Evolutionary conservation across 2,113 vertebrate species (phyloP).

Genomic region (Anser brachyrhynchus): DNA sequence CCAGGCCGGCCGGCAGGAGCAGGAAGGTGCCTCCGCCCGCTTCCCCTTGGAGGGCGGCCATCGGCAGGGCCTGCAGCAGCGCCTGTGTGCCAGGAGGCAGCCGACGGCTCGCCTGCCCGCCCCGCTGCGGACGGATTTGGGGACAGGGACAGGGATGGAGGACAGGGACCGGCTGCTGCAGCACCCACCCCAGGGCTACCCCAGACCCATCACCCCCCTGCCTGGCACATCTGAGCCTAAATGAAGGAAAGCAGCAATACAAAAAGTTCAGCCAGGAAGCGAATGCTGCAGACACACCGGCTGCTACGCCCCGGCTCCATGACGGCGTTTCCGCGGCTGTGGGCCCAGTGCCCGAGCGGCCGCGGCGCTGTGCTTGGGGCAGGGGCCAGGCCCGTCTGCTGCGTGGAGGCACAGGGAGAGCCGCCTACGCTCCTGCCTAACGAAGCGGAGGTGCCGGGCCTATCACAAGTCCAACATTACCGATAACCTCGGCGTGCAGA

Average conservation of each 20-base stretch:
- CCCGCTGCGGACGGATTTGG: too few relatives aligned
- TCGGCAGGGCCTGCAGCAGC: too few relatives aligned
- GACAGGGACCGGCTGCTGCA: not conserved
- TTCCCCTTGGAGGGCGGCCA: too few relatives aligned
- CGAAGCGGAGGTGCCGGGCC: not conserved
- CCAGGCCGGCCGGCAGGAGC: too few relatives aligned
- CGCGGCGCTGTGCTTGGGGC: not conserved
- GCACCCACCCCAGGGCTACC: too few relatives aligned
- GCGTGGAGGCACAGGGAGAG: not conserved
- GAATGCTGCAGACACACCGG: accelerated
- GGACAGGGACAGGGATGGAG: not conserved
- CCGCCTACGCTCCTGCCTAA: not conserved
- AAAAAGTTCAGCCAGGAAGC: not conserved
- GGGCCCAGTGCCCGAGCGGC: not conserved
- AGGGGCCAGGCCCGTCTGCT: not conserved
- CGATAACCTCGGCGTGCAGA: not conserved
- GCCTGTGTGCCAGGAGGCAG: too few relatives aligned
- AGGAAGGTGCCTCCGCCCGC: too few relatives aligned
- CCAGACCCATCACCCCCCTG: too few relatives aligned
- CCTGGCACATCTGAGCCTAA: not conserved
- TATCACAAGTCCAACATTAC: not conserved
- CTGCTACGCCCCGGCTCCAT: too few relatives aligned
- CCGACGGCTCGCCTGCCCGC: too few relatives aligned
- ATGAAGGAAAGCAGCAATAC: not conserved
- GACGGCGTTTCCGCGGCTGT: accelerated